Conservation (phyloP, 2,113 vertebrate genomes). For the Pleuronectes platessa region DNA sequence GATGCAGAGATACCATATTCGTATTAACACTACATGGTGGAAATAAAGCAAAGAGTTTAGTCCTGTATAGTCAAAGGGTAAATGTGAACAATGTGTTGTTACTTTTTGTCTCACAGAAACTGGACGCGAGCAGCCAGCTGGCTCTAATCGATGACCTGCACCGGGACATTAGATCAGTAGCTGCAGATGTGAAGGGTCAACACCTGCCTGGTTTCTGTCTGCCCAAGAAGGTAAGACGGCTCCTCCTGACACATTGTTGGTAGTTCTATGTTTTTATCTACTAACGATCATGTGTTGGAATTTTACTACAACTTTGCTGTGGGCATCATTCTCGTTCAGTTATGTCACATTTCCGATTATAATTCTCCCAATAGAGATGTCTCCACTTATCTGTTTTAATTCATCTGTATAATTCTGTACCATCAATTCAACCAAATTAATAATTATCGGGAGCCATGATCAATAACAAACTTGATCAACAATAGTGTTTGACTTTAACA, state of each 20-base stretch:
- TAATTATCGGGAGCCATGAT: too few relatives aligned
- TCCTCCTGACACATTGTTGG: neutral
- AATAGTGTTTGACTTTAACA: too few relatives aligned
- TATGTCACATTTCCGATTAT: too few relatives aligned
- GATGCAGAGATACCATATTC: neutral
- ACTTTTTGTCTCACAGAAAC: constrained; percentile 82
- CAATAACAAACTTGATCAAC: too few relatives aligned
- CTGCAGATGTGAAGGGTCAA: constrained; percentile 90
- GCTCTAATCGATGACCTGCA: constrained; percentile 96
- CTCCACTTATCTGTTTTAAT: too few relatives aligned
- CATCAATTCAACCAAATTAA: too few relatives aligned
- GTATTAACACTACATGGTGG: neutral
- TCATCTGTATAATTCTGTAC: too few relatives aligned
- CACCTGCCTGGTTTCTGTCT: constrained; percentile 97
- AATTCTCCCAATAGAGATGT: too few relatives aligned
- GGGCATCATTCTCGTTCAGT: too few relatives aligned
- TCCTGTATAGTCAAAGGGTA: neutral
- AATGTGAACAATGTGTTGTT: neutral
- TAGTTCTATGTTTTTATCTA: neutral
- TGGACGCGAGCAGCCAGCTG: constrained; percentile 96
- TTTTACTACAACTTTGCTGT: too few relatives aligned
- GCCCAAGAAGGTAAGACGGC: constrained; percentile 91
- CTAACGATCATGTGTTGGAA: too few relatives aligned
- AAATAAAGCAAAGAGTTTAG: neutral
- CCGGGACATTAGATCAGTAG: constrained; percentile 90